Percentiles rank a stretch among this genome's conserved stretches.
Evolutionary conservation across 2,113 vertebrate species (phyloP).

Genomic region (Podiceps cristatus): DNA sequence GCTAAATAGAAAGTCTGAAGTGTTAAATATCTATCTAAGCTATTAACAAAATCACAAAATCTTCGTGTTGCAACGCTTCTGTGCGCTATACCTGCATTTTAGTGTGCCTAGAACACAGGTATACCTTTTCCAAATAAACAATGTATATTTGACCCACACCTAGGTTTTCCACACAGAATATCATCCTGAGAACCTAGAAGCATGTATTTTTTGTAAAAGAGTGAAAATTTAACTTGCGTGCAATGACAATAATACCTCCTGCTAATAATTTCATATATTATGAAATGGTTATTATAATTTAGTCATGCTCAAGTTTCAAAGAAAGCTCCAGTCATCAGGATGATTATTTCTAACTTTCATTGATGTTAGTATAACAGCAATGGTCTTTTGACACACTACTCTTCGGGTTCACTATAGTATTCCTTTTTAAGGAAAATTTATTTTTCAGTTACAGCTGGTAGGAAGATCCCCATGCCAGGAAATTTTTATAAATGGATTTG

Average conservation of each 20-base stretch:
- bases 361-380: background rate
- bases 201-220: background rate
- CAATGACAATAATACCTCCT: background rate
- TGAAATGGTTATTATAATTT: background rate
- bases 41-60: background rate
- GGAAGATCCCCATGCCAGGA: background rate
- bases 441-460: background rate
- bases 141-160: background rate
- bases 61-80: background rate
- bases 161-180: background rate
- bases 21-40: background rate
- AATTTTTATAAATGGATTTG: background rate
- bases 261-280: background rate
- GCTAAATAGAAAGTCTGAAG: background rate
- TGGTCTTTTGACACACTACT: background rate
- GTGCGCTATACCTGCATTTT: background rate
- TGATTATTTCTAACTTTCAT: background rate
- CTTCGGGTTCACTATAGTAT: background rate
- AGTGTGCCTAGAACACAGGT: background rate
- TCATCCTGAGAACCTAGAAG: background rate
- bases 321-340: background rate
- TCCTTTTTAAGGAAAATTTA: background rate
- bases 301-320: background rate
- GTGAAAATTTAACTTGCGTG: background rate
- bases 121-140: background rate